These are phyloP conservation scores for Paragorgia papillata DNA, from an alignment of 92 coral and sea anemone genomes.

Conservation along the genomic window DNA sequence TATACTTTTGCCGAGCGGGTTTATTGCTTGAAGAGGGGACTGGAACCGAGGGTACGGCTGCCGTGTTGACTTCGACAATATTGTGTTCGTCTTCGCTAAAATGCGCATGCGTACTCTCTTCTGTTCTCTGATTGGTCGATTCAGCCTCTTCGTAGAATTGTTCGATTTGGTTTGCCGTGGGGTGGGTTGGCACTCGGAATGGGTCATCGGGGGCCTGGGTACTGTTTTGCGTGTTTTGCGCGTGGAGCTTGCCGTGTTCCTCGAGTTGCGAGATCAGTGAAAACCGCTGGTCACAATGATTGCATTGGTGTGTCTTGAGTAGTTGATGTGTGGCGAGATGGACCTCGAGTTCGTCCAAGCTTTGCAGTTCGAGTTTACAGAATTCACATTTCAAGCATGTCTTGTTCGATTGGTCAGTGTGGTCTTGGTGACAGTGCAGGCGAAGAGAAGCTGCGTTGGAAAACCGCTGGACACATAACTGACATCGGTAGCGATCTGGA, in stretches of 20 bases:
- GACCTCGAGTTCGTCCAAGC: conserved; percentile 20
- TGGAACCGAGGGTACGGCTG: neutral
- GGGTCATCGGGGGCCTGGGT: neutral
- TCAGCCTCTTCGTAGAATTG: neutral
- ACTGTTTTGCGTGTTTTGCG: neutral
- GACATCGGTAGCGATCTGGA: conserved; percentile 32
- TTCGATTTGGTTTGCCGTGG: neutral
- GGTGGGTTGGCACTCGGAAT: neutral
- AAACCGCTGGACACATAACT: conserved; percentile 36
- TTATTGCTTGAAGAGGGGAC: neutral
- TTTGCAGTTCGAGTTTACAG: conserved; percentile 52
- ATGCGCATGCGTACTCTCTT: neutral
- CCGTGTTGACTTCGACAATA: neutral
- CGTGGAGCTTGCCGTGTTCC: conserved; percentile 13
- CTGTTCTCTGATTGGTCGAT: neutral
- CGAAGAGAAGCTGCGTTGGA: conserved; percentile 31
- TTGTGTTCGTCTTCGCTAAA: neutral
- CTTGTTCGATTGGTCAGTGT: conserved; percentile 41
- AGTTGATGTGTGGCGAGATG: conserved; percentile 31
- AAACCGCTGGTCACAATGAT: conserved; percentile 23
- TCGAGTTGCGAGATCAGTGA: conserved; percentile 28
- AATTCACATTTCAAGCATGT: conserved; percentile 72
- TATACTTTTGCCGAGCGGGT: conserved; percentile 4
- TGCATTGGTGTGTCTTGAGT: conserved; percentile 25
- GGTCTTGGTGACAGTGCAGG: conserved; percentile 45